A percentile compares a stretch with the other conserved stretches of the same genome.
Evolutionary conservation across 2,888 invertebrate species (phyloP).

Genomic region (Oscheius onirici): DNA sequence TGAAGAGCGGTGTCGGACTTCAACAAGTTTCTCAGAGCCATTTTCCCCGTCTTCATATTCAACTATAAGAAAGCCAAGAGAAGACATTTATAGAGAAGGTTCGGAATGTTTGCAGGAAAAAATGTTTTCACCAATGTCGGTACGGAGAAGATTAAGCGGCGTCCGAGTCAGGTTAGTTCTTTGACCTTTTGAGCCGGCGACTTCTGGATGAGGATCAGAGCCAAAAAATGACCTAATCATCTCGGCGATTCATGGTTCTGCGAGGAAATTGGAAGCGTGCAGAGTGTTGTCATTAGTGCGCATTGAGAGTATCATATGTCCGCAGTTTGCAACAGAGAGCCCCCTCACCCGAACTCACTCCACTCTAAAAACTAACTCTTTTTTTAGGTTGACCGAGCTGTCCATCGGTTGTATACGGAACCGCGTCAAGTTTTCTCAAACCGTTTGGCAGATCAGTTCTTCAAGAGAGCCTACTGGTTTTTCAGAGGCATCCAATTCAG

Average conservation of each 20-base stretch:
- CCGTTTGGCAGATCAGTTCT: conserved; percentile 43
- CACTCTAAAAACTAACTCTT: neutral
- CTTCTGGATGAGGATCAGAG: conserved; percentile 4
- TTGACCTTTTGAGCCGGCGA: neutral
- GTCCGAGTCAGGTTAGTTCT: conserved; percentile 52
- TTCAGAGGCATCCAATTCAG: conserved; percentile 56
- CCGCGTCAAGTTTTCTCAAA: conserved; percentile 45
- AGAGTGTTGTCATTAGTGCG: conserved; percentile 25
- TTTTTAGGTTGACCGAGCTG: conserved; percentile 55
- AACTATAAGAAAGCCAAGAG: neutral
- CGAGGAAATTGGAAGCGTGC: conserved; percentile 18
- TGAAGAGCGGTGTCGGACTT: neutral
- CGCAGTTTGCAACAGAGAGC: conserved; percentile 13
- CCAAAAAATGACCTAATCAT: conserved; percentile 20
- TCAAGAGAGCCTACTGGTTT: conserved; percentile 59
- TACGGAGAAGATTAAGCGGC: conserved; percentile 44
- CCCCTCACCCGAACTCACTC: neutral
- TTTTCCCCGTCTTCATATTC: neutral
- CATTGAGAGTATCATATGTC: conserved; percentile 26
- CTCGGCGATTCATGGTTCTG: neutral
- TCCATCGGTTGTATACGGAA: conserved; percentile 54
- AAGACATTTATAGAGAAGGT: neutral
- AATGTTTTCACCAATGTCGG: conserved; percentile 55
- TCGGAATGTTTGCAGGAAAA: conserved; percentile 56
- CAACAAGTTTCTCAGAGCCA: conserved; percentile 1